Base-by-base conservation (phyloP, 1,140 invertebrate genomes). In the Ips typographus region DNA sequence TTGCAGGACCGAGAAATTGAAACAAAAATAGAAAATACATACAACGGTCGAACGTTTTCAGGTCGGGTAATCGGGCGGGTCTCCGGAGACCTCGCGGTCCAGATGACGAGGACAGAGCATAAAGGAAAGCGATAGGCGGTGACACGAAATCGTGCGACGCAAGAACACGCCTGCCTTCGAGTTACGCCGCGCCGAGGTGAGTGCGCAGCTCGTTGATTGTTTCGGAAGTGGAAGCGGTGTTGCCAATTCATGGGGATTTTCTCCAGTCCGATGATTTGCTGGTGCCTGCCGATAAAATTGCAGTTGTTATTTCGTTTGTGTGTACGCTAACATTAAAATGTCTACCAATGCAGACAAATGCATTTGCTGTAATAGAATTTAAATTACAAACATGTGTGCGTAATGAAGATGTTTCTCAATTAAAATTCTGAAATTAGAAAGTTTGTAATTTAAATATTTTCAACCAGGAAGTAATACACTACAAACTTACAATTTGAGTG, bases 41-140 rank as follows among this genome's bases (percentile, higher is more conserved):
- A n/a, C 47, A 22, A 37, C 5, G 38, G 8, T 4, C 40, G 7
- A 60, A 72, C 58, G 68, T 77, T 79, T 77, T 56, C 71, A 56
- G 58, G 57, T 62, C 70, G 76, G 68, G n/a, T 78, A 79, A 72
- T 79, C 71, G 71, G 71, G 73, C 72, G 74, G 72, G 74, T 22
- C 22, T 0, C 22, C 22, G 22, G 22, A 22, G 22, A 22, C 22
- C 22, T 73, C 76, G 75, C 72, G 76, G 75, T 77, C 74, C 73
- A 76, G 71, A 72, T 72, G 71, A 78, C 59, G 68, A 71, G 74
- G 77, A 78, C 53, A 58, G 74, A 78, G 76, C 60, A 77, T 78
- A 77, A 77, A 78, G 78, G 76, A 77, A 75, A 65, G 78, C 72
- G 64, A 75, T 68, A 77, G 44, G 56, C 71, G 68, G 74, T 69